A percentile compares a stretch with the other conserved stretches of the same genome.
phyloP scores from a whole-genome alignment of 2,888 invertebrate genomes.

The Sinopyrophorus schimmeli region DNA sequence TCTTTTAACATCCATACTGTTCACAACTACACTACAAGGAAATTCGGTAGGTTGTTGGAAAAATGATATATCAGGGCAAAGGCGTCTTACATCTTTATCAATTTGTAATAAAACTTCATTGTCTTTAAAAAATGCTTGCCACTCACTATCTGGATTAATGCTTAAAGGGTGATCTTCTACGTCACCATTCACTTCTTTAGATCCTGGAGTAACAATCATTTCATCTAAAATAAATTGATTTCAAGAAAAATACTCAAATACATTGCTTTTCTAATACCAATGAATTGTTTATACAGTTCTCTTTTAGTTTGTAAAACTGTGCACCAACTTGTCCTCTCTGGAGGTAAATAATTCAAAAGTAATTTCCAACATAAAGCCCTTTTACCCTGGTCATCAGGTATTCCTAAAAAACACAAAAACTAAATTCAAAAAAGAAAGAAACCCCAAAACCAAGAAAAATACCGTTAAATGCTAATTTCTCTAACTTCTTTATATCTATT shows the following conservation, averaged over 20 bases:
- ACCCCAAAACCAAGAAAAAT: slow-evolving; percentile 38
- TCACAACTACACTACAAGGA: slow-evolving; percentile 80
- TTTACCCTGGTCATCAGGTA: slow-evolving; percentile 84
- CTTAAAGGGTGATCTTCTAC: slow-evolving; percentile 88
- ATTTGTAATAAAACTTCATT: slow-evolving; percentile 97
- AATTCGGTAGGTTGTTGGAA: slow-evolving; percentile 94
- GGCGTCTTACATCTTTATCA: slow-evolving; percentile 92
- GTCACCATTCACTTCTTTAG: slow-evolving; percentile 61
- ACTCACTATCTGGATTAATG: slow-evolving; percentile 92
- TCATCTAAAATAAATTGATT: slow-evolving; percentile 64
- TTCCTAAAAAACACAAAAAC: slow-evolving; percentile 61
- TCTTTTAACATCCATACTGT: slow-evolving; percentile 79
- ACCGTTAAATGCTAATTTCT: slow-evolving; percentile 81
- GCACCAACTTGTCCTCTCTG: slow-evolving; percentile 69
- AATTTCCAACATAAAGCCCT: slow-evolving; percentile 88
- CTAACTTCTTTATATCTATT: slow-evolving; percentile 70
- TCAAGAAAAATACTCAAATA: no score
- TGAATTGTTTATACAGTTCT: slow-evolving; percentile 78
- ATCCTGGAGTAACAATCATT: slow-evolving; percentile 83
- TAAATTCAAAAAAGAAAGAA: no score
- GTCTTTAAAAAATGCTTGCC: slow-evolving; percentile 95
- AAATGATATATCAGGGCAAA: slow-evolving; percentile 96
- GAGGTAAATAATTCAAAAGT: slow-evolving; percentile 81
- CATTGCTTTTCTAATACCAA: no score
- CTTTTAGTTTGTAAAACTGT: slow-evolving; percentile 73